A percentile compares a stretch with the other conserved stretches of the same genome.
These are phyloP conservation scores for Sarcophaga variegata DNA, from an alignment of 2,888 invertebrate species.

Conservation along the genomic window DNA sequence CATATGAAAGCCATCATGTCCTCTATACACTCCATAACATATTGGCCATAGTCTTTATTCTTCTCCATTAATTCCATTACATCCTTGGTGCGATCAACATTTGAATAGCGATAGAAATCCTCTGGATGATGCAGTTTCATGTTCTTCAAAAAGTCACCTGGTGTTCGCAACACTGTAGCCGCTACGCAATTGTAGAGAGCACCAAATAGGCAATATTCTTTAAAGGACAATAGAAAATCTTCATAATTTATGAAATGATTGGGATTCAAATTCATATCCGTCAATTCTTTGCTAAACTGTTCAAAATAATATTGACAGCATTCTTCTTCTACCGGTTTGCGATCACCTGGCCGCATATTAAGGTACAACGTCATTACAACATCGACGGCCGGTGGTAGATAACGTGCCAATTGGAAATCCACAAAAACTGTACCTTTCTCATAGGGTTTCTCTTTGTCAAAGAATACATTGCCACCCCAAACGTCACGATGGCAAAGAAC, in stretches of 20 bases:
- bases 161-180: conserved; percentile 77
- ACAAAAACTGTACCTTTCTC: conserved; percentile 75
- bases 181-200: conserved; percentile 80
- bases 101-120: conserved; percentile 80
- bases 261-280: conserved; percentile 74
- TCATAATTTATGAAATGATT: conserved; percentile 75
- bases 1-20: conserved; percentile 74
- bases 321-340: conserved; percentile 69
- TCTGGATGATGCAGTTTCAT: conserved; percentile 77
- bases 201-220: conserved; percentile 79
- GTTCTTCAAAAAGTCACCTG: conserved; percentile 77
- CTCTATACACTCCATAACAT: conserved; percentile 75
- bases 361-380: conserved; percentile 77
- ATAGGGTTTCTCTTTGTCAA: conserved; percentile 68
- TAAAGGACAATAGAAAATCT: conserved; percentile 78
- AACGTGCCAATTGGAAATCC: conserved; percentile 79
- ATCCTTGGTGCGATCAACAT: conserved; percentile 75
- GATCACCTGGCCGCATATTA: conserved; percentile 73
- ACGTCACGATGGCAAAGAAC: conserved; percentile 81
- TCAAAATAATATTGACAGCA: conserved; percentile 73
- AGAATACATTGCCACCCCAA: conserved; percentile 80
- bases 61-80: conserved; percentile 72
- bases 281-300: conserved; percentile 75
- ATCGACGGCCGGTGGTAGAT: conserved; percentile 79
- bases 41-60: conserved; percentile 71